Base-by-base conservation (phyloP, 2,888 invertebrate species). In the Noctua janthina region DNA sequence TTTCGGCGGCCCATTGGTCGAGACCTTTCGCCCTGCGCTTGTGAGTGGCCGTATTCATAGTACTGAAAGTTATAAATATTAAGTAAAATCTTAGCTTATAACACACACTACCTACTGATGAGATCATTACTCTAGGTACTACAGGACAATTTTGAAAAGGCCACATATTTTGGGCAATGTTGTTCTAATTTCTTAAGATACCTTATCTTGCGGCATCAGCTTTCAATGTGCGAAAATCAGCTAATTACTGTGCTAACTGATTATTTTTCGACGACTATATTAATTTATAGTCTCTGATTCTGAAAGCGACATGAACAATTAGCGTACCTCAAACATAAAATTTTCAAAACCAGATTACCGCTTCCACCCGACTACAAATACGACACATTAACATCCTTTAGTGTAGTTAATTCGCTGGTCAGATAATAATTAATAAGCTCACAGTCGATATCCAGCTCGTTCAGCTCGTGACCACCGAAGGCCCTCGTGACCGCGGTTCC, bases 401-500 rank as follows among this genome's bases (percentile, higher is more conserved):
- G 90, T 91, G 91, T 91, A 92, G 92, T 93, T 95, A 96, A 95
- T 95, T 93, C 93, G 91, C 92, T 93, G 91, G 87, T 88, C 91
- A 88, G 91, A 92, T 93, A 93, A 93, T 92, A 93, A 93, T 93
- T 93, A 93, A 92, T 93, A 91, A 91, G 88, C 90, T 91, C 88
- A 84, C 89, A 87, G 86, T 91, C 90, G 94, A 93, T 94, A 90
- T 90, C 83, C 86, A 84, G 90, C 89, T 96, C 96, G 96, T 96
- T 84, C 85, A 82, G 90, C 89, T 96, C 96, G 96, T 96, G 96
- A 96, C 95, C 96, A 96, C 96, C 96, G 96, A 95, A 94, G 96
- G 96, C 96, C 94, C 94, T 96, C 96, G 96, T 97, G 96, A 97
- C 93, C 93, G 95, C 96, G 96, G 96, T 94, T 84, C 94, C 95